Conservation (phyloP, 2,797 vertebrate genomes). For the Chrysocyon brachyurus region DNA sequence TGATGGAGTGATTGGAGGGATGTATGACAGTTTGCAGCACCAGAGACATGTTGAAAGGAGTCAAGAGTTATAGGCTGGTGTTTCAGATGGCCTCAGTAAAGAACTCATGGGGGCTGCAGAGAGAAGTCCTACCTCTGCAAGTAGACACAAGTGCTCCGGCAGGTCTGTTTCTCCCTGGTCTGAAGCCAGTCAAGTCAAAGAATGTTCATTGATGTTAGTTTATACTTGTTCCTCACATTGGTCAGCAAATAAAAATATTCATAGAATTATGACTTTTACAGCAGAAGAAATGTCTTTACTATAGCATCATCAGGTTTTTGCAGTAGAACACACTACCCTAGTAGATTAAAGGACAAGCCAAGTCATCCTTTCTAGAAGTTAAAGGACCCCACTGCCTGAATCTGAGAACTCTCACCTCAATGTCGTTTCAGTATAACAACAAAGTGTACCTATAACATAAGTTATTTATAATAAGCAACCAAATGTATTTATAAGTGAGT, state of each 20-base stretch:
- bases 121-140: not conserved
- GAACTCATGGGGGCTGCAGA: not conserved
- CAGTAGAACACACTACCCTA: not conserved
- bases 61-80: not conserved
- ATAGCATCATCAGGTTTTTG: not conserved
- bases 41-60: slow-evolving; percentile 6
- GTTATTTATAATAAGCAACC: not conserved
- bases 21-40: not conserved
- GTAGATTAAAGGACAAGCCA: not conserved
- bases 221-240: not conserved
- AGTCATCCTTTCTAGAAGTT: not conserved
- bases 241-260: not conserved
- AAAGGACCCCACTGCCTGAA: not conserved
- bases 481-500: not conserved
- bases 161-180: not conserved
- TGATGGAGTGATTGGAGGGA: not conserved
- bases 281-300: not conserved
- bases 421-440: not conserved
- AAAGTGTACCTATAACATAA: not conserved
- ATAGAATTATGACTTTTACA: not conserved
- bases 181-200: not conserved
- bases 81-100: not conserved
- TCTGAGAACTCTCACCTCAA: not conserved
- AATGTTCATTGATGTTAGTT: not conserved
- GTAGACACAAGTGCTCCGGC: not conserved